phyloP scores from a whole-genome alignment of 2,888 invertebrate species.

The Ceriagrion tenellum region DNA sequence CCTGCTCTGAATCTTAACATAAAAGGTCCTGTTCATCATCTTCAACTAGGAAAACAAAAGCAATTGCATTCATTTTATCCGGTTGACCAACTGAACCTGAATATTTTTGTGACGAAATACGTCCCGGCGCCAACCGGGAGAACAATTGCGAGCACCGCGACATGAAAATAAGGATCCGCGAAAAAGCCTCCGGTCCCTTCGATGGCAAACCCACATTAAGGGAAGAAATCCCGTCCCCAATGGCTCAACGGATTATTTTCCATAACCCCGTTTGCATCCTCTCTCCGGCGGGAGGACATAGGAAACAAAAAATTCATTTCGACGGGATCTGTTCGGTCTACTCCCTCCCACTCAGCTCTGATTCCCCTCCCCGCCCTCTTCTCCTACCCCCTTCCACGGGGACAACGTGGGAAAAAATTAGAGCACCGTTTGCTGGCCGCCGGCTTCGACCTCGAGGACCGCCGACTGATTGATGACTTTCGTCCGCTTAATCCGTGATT shows the following conservation, averaged over 20 bases:
- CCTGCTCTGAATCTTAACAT: too few relatives aligned
- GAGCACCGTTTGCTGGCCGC: background rate
- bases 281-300: too few relatives aligned
- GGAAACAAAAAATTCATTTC: too few relatives aligned
- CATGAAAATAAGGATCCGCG: too few relatives aligned
- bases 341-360: background rate
- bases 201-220: background rate
- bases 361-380: background rate
- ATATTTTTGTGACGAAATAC: too few relatives aligned
- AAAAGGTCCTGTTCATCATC: too few relatives aligned
- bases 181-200: background rate
- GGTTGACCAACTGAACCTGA: too few relatives aligned
- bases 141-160: too few relatives aligned
- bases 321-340: too few relatives aligned
- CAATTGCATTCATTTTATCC: too few relatives aligned
- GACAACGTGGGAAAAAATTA: background rate
- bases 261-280: background rate
- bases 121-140: too few relatives aligned
- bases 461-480: background rate
- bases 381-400: background rate
- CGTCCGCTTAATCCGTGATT: conserved; percentile 5
- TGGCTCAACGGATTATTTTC: background rate
- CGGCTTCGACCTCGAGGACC: background rate
- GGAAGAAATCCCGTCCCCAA: background rate
- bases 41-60: too few relatives aligned